Evolutionary conservation across 2,797 vertebrate species (phyloP), one percentile per base, ranked within the genome.

Genomic region (Salmo trutta): DNA sequence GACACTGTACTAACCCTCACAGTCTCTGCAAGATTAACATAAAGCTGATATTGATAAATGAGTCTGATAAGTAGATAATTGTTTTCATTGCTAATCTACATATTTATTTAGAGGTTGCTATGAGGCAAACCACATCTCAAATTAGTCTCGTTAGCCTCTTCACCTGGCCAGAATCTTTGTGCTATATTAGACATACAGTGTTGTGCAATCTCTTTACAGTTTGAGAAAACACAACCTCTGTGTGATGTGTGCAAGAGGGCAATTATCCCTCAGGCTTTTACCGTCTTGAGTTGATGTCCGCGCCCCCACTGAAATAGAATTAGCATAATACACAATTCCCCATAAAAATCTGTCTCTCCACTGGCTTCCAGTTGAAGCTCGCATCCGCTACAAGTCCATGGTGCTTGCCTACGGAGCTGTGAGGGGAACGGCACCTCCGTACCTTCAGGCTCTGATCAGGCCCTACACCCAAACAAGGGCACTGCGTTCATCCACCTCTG

Each of bases 51-150:
- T 81, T 68, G 75, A 77, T 67, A 17, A 71, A 78, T 74, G 54
- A 36, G 75, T 76, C 54, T 1, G 27, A 41, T 76, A 81, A 81
- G 59, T 41, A 76, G 80, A 84, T 8, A 6, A 67, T 3, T 33
- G 33, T 14, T 84, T 75, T 83, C 73, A 88, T 84, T 47, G 84
- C 83, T 88, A 29, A 86, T 84, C 84, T 75, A 81, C 77, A 84
- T 84, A 78, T 14, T 77, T 76, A 64, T 81, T 31, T 0, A 27
- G 19, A 67, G 71, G 81, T 65, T 73, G 65, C 83, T 21, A 29
- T 59, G 83, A 75, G 15, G 77, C 59, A 0, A 4, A 86, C 81
- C 87, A 81, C 84, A 85, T 82, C 71, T 71, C 78, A 81, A 83
- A 81, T 84, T 84, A 85, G 82, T 41, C 36, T 41, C 7, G 1